Evolutionary conservation across 2,113 vertebrate genomes (phyloP).

Genomic region (Silurus glanis): DNA sequence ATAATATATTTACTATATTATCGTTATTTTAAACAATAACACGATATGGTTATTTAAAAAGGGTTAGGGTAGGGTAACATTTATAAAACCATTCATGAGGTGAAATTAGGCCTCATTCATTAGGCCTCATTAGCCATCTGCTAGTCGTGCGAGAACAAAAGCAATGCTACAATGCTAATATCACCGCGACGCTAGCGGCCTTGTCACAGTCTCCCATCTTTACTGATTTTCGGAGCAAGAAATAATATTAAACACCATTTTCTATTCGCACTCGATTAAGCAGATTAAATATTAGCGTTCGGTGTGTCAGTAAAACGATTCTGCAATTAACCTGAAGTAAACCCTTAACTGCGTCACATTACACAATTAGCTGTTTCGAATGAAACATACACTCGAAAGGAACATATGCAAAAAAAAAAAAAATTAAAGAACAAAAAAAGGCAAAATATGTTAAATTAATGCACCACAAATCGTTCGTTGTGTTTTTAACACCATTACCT

Average conservation of each 20-base stretch:
- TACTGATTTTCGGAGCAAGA: too few species aligned
- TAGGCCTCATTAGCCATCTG: neutral
- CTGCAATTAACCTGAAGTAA: too few species aligned
- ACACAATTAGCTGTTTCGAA: neutral
- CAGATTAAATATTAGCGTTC: neutral
- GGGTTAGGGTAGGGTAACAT: too few species aligned
- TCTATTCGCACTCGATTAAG: neutral
- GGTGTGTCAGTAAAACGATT: neutral
- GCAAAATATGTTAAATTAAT: neutral
- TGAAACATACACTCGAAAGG: neutral
- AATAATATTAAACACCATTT: neutral
- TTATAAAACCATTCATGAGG: too few species aligned
- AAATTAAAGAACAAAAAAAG: neutral
- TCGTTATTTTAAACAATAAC: too few species aligned
- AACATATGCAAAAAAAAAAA: neutral
- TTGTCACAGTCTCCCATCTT: too few species aligned
- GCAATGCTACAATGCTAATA: neutral
- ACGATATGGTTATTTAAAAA: too few species aligned
- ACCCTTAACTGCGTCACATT: neutral
- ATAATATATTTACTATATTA: too few species aligned
- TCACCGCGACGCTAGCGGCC: neutral
- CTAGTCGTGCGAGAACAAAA: slow-evolving; percentile 13
- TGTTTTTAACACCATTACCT: neutral
- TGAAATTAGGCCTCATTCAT: too few species aligned
- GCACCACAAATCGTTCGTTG: too few species aligned